These are phyloP conservation scores for Porites rus DNA, from an alignment of 92 coral and sea anemone genomes.

Conservation along the genomic window DNA sequence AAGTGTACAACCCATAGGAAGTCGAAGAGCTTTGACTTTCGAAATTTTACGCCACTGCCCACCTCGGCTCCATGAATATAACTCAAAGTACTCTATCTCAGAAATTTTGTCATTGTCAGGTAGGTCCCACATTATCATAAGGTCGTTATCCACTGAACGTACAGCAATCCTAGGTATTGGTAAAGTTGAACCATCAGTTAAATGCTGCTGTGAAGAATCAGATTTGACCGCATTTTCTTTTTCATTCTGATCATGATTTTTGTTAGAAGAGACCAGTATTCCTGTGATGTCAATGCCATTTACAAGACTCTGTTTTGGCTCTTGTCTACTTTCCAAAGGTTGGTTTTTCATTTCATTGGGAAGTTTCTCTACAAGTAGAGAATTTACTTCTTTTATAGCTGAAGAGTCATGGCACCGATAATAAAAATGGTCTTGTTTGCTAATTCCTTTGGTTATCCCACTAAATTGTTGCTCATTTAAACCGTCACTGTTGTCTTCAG, in stretches of 20 bases:
- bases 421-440: background rate
- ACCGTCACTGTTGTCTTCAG: background rate
- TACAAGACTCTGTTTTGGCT: background rate
- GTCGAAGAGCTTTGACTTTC: constrained; percentile 2
- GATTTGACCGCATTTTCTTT: background rate
- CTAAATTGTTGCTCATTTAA: background rate
- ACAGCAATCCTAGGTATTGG: constrained; percentile 10
- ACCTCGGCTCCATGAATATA: background rate
- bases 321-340: background rate
- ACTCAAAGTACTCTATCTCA: constrained; percentile 1
- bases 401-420: background rate
- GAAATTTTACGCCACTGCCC: constrained; percentile 21
- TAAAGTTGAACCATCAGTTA: background rate
- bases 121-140: constrained; percentile 29
- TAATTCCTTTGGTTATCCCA: background rate
- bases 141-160: background rate
- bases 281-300: background rate
- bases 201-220: background rate
- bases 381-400: background rate
- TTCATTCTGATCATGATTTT: background rate
- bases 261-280: background rate
- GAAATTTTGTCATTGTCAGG: constrained; percentile 5
- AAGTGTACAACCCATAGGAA: constrained; percentile 34
- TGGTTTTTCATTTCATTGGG: background rate
- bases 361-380: background rate